A percentile compares a stretch with the other conserved stretches of the same genome.
phyloP scores from a whole-genome alignment of 1,140 invertebrate species.

The Eurosta solidaginis region DNA sequence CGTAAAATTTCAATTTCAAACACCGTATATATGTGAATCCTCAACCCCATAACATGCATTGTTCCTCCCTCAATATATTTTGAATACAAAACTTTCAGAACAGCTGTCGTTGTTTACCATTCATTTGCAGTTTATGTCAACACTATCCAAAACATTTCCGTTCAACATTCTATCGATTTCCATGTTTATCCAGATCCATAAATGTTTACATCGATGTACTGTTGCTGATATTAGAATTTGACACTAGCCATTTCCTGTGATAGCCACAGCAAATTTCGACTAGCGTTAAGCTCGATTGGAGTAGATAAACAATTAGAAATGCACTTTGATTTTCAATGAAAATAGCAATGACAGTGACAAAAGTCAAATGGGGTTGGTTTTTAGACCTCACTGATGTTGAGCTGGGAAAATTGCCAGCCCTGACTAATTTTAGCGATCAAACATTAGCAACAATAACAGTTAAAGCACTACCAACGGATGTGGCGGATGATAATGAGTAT shows the following conservation, averaged over 20 bases:
- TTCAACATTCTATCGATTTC: neutral
- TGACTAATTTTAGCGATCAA: slow-evolving; percentile 15
- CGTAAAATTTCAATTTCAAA: too few species aligned
- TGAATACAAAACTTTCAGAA: neutral
- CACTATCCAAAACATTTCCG: slow-evolving; percentile 8
- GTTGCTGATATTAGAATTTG: slow-evolving; percentile 13
- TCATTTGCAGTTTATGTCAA: slow-evolving; percentile 2
- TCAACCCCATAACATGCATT: neutral
- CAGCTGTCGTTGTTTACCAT: neutral
- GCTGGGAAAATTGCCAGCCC: neutral
- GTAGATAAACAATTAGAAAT: slow-evolving; percentile 25
- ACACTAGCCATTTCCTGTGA: neutral
- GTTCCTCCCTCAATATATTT: neutral
- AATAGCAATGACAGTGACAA: neutral
- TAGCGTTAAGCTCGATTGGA: neutral
- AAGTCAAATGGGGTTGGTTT: neutral
- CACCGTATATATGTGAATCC: too few species aligned
- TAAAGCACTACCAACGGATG: neutral
- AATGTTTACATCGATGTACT: neutral
- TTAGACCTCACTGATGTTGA: neutral
- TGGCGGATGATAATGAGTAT: slow-evolving; percentile 7
- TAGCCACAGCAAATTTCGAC: neutral
- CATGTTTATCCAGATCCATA: neutral
- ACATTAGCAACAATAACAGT: slow-evolving; percentile 30
- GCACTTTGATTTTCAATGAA: slow-evolving; percentile 9